Evolutionary conservation across 2,113 vertebrate species (phyloP).

Genomic region (Sinocyclocheilus grahami): DNA sequence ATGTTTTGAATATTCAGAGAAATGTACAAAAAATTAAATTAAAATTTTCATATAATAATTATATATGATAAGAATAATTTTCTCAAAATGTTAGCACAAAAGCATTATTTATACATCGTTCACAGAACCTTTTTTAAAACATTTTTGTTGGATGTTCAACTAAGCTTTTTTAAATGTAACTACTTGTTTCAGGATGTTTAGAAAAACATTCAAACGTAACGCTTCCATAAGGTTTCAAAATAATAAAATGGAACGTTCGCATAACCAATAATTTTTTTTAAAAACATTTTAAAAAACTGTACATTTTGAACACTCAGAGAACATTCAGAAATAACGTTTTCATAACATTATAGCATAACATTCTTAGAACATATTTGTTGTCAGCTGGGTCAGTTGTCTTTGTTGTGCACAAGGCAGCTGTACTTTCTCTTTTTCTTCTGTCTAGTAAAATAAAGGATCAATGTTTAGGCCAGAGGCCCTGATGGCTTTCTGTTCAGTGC

Average conservation of each 20-base stretch:
- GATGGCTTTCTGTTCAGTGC: constrained; percentile 1
- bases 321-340: neutral
- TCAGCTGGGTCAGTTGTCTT: neutral
- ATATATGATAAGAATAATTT: too few species aligned
- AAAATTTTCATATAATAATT: too few species aligned
- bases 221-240: neutral
- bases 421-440: neutral
- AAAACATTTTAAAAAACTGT: too few species aligned
- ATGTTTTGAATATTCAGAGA: too few species aligned
- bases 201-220: neutral
- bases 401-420: neutral
- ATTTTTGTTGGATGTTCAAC: neutral
- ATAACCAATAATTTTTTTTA: neutral
- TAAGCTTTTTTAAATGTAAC: neutral
- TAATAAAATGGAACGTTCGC: neutral
- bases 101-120: too few species aligned
- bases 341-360: neutral
- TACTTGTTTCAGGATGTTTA: neutral
- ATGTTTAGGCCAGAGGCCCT: constrained; percentile 35
- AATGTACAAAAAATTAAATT: too few species aligned
- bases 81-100: too few species aligned
- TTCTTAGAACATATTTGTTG: neutral
- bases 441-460: constrained; percentile 33
- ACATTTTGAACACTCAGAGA: too few species aligned
- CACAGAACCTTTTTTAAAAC: neutral